These are phyloP conservation scores for Pseudorhiza aurosa DNA, from an alignment of 30 jellyfish, hydroid and myxozoan genomes.

Conservation along the genomic window DNA sequence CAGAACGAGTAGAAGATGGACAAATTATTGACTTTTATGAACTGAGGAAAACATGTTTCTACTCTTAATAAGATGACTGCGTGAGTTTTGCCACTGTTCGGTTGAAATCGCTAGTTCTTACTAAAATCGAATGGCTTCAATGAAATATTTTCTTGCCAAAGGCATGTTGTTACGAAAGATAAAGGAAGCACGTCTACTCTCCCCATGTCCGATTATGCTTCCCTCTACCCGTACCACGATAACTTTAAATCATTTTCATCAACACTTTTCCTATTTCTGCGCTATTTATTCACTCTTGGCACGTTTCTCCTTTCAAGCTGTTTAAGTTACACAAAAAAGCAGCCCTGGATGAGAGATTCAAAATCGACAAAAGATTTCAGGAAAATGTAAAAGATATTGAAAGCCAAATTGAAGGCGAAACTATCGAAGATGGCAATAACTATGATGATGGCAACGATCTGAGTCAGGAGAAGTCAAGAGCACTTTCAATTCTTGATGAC, in stretches of 20 bases:
- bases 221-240: no score
- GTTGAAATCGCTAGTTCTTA: no score
- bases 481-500: constrained; percentile 56
- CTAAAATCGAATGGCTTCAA: no score
- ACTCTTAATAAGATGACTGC: no score
- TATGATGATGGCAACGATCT: constrained; percentile 7
- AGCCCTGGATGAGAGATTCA: constrained; percentile 86
- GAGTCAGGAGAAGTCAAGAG: constrained; percentile 33
- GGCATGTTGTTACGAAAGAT: no score
- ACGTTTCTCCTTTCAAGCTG: constrained; percentile 40
- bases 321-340: constrained; percentile 74
- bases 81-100: no score
- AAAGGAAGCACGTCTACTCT: no score
- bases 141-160: no score
- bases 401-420: not conserved
- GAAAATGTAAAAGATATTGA: constrained; percentile 43
- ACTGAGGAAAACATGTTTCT: no score
- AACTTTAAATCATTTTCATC: not conserved
- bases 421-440: constrained; percentile 23
- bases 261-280: not conserved
- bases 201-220: no score
- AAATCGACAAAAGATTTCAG: constrained; percentile 83
- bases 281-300: not conserved
- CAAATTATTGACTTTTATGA: no score
- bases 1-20: no score